Evolutionary conservation across 2,113 vertebrate genomes (phyloP).

Genomic region (Petaurus breviceps): DNA sequence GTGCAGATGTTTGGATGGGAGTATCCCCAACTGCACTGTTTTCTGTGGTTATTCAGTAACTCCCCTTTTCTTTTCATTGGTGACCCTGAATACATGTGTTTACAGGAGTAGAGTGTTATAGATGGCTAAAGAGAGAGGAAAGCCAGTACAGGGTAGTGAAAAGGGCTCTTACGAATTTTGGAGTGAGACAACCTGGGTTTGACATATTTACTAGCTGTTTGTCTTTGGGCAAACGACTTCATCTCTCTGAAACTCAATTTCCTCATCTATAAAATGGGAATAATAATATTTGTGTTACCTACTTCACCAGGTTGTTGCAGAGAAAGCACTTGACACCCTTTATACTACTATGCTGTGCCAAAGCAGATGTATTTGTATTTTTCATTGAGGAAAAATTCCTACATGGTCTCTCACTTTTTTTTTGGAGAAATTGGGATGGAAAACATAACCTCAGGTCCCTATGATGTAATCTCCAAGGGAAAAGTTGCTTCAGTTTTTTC

Average conservation of each 20-base stretch:
- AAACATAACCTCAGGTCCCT: constrained; percentile 80
- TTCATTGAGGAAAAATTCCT: constrained; percentile 64
- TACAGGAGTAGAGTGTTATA: background rate
- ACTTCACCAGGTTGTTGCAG: background rate
- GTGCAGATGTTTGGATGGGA: background rate
- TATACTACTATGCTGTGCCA: background rate
- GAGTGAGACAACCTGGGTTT: background rate
- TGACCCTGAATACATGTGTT: background rate
- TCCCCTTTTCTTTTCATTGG: background rate
- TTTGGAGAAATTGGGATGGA: constrained; percentile 76
- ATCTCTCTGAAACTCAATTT: background rate
- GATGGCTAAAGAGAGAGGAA: background rate
- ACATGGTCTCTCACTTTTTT: constrained; percentile 62
- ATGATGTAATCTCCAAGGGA: constrained; percentile 80
- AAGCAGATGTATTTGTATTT: constrained; percentile 57
- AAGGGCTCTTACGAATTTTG: background rate
- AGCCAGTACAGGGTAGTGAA: background rate
- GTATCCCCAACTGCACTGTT: background rate
- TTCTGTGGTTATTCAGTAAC: background rate
- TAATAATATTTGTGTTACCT: background rate
- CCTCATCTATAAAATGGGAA: background rate
- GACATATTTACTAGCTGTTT: background rate
- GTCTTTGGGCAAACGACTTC: background rate
- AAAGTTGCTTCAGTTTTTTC: constrained; percentile 76
- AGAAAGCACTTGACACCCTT: background rate